These are phyloP conservation scores for Porites australiensis DNA, from an alignment of 64 coral and sea anemone genomes.

Conservation along the genomic window DNA sequence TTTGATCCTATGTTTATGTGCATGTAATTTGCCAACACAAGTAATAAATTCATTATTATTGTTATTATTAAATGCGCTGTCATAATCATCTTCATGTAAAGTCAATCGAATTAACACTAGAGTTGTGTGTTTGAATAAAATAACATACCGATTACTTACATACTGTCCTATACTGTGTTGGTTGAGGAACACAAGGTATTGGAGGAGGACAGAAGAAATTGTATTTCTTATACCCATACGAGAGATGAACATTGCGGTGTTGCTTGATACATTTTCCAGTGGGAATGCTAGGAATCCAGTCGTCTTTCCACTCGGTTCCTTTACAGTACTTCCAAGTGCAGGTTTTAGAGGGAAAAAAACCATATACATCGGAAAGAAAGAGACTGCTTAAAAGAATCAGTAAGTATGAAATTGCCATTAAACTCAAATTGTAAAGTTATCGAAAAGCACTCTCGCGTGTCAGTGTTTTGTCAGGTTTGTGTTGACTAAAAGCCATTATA, in stretches of 20 bases:
- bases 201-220: background rate
- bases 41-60: background rate
- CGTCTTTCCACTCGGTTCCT: background rate
- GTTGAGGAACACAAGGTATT: background rate
- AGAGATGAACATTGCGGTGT: background rate
- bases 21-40: too few species aligned
- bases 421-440: too few species aligned
- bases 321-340: background rate
- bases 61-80: background rate
- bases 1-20: too few species aligned
- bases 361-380: background rate
- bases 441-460: too few species aligned
- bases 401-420: too few species aligned
- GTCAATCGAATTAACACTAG: too few species aligned
- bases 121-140: too few species aligned
- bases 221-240: background rate
- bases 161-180: background rate
- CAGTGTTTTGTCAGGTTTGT: too few species aligned
- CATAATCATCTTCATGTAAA: too few species aligned
- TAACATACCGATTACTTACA: background rate
- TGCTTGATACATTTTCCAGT: background rate
- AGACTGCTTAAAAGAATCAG: background rate
- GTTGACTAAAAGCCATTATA: too few species aligned
- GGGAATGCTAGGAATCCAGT: background rate
- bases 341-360: background rate